Conservation (phyloP, 2,113 vertebrate species). For the Catagonus wagneri region DNA sequence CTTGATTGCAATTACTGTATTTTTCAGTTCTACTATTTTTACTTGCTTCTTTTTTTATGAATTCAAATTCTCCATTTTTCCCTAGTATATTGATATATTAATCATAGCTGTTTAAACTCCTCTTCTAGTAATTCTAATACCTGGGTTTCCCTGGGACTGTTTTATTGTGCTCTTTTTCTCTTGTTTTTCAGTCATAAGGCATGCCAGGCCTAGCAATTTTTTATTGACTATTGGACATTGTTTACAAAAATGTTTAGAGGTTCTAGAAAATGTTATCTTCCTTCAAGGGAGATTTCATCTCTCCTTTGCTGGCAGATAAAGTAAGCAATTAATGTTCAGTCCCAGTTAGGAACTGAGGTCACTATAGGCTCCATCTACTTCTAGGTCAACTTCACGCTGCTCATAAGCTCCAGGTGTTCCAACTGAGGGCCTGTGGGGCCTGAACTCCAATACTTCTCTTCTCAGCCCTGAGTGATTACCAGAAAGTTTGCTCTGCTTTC, state of each 20-base stretch:
- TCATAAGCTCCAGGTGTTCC: not conserved
- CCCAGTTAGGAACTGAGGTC: not conserved
- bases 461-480: not conserved
- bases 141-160: not conserved
- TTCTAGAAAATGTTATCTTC: not conserved
- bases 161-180: not conserved
- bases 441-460: not conserved
- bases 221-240: not conserved
- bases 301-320: not conserved
- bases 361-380: not conserved
- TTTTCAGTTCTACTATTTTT: not conserved
- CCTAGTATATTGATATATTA: not conserved
- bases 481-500: too few species aligned
- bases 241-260: not conserved
- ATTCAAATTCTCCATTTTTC: not conserved
- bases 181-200: not conserved
- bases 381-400: not conserved
- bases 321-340: not conserved
- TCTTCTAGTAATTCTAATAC: not conserved
- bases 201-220: not conserved
- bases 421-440: not conserved
- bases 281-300: not conserved
- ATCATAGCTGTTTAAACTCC: not conserved
- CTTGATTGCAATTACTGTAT: not conserved
- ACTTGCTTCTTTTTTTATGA: not conserved